phyloP scores from a whole-genome alignment of 2,888 invertebrate genomes.

The Octonoba sinensis region DNA sequence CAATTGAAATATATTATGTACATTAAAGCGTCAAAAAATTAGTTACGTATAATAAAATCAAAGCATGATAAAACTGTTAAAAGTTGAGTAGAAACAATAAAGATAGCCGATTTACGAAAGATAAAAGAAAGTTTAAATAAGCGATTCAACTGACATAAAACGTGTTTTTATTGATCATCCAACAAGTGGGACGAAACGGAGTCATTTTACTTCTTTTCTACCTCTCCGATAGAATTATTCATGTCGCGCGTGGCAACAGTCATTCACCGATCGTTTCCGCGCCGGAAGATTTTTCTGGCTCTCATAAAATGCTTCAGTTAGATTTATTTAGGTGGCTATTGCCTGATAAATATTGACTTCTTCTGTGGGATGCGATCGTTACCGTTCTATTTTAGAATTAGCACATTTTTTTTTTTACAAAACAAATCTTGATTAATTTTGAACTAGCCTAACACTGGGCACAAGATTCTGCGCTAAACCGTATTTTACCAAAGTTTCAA shows the following conservation, averaged over 20 bases:
- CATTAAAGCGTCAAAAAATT: no score
- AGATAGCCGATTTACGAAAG: slow-evolving; percentile 20
- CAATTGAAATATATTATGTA: no score
- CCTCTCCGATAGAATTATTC: slow-evolving; percentile 46
- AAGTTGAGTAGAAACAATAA: no score
- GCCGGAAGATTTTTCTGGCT: slow-evolving; percentile 42
- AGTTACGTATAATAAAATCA: no score
- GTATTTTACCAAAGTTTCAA: no score
- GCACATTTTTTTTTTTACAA: not conserved
- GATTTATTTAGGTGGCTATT: slow-evolving; percentile 59
- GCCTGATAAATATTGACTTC: slow-evolving; percentile 61
- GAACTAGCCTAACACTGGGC: no score
- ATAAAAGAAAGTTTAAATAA: slow-evolving; percentile 31
- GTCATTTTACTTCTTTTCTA: slow-evolving; percentile 43
- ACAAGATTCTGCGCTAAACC: no score
- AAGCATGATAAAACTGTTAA: no score
- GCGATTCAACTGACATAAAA: slow-evolving; percentile 48
- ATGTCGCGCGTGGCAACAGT: slow-evolving; percentile 60
- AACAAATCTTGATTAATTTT: not conserved
- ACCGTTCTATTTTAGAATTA: not conserved
- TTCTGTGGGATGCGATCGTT: slow-evolving; percentile 3
- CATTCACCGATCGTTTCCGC: slow-evolving; percentile 49
- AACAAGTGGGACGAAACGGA: slow-evolving; percentile 56
- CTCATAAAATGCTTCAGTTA: slow-evolving; percentile 55
- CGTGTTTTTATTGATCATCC: slow-evolving; percentile 45